These are phyloP conservation scores for Platyrinchus mystaceus DNA, from an alignment of 2,797 vertebrate genomes.

Conservation along the genomic window DNA sequence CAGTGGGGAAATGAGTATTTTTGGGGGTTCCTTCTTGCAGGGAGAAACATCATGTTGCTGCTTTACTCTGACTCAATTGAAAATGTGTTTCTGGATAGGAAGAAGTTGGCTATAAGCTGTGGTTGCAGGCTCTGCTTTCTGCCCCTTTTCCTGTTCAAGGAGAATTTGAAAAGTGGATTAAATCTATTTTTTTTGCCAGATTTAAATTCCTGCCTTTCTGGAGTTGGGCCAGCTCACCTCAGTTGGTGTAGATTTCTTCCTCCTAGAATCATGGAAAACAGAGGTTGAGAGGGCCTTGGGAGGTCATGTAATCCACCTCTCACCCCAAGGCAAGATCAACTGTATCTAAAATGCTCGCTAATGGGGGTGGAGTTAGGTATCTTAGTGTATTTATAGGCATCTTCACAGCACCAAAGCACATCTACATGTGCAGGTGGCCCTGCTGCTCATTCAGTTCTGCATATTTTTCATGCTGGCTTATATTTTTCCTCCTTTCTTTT, in stretches of 20 bases:
- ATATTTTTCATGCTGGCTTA: background rate
- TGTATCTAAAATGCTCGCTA: slow-evolving; percentile 63
- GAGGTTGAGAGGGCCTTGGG: slow-evolving; percentile 30
- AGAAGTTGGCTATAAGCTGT: background rate
- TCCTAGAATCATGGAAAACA: slow-evolving; percentile 63
- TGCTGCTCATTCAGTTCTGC: background rate
- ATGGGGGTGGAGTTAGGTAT: slow-evolving; percentile 53
- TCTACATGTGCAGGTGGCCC: background rate
- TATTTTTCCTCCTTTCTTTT: background rate
- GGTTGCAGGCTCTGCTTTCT: background rate
- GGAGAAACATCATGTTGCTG: background rate
- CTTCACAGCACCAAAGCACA: background rate
- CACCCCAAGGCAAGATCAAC: slow-evolving; percentile 58
- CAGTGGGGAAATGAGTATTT: background rate
- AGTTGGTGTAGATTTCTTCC: slow-evolving; percentile 54
- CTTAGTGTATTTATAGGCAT: slow-evolving; percentile 53
- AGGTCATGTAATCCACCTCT: slow-evolving; percentile 64
- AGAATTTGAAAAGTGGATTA: slow-evolving; percentile 25
- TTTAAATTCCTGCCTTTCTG: slow-evolving; percentile 53
- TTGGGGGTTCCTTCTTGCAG: background rate
- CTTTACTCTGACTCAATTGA: background rate
- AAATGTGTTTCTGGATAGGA: background rate
- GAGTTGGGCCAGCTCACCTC: background rate
- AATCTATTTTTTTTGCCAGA: background rate
- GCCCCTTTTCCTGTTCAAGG: background rate